phyloP scores from a whole-genome alignment of 2,888 invertebrate genomes.

The Allophyes oxyacanthae region DNA sequence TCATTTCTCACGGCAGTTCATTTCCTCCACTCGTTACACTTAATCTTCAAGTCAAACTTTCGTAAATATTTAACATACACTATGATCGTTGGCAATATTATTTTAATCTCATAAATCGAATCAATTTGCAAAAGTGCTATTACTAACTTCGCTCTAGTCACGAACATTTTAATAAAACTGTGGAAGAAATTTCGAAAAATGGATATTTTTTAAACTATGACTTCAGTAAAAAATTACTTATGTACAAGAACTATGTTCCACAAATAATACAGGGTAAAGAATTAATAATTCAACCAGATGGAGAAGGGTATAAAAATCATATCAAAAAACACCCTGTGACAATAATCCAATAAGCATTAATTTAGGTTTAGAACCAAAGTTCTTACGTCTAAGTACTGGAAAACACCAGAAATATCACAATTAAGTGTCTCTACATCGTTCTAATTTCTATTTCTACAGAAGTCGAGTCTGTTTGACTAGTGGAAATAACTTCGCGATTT shows the following conservation, averaged over 20 bases:
- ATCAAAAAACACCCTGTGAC: constrained; percentile 56
- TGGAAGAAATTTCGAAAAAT: constrained; percentile 17
- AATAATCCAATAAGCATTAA: constrained; percentile 51
- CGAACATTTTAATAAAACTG: constrained; percentile 26
- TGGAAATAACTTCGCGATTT: constrained; percentile 39
- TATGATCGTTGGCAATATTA: constrained; percentile 24
- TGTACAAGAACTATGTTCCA: constrained; percentile 53
- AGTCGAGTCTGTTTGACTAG: constrained; percentile 65
- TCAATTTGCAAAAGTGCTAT: constrained; percentile 51
- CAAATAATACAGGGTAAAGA: constrained; percentile 36
- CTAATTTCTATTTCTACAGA: constrained; percentile 55
- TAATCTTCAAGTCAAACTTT: constrained; percentile 39
- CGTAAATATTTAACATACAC: constrained; percentile 48
- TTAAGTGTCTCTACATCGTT: constrained; percentile 51
- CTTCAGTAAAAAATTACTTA: constrained; percentile 33
- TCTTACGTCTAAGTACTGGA: constrained; percentile 65
- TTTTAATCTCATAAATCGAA: constrained; percentile 26
- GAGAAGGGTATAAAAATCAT: constrained; percentile 24
- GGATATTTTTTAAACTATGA: constrained; percentile 37
- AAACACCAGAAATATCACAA: constrained; percentile 72
- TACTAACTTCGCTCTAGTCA: constrained; percentile 26
- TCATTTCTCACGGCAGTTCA: constrained; percentile 54
- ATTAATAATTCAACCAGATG: constrained; percentile 32
- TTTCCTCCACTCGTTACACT: constrained; percentile 40
- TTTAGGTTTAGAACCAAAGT: constrained; percentile 71